These are phyloP conservation scores for Neocrepidodera transversa DNA, from an alignment of 2,888 invertebrate genomes.

Conservation along the genomic window DNA sequence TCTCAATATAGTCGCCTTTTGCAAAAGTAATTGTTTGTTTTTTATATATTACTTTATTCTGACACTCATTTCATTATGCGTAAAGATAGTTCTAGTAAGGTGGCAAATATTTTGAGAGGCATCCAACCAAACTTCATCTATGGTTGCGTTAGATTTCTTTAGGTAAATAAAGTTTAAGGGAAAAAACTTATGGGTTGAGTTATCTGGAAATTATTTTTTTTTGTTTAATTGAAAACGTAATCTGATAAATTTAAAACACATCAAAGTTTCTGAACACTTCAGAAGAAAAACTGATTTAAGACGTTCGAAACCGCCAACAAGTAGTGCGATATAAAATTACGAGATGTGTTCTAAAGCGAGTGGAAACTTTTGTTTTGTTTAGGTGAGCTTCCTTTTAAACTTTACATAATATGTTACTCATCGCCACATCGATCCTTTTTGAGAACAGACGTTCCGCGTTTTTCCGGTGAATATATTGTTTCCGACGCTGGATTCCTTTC, in stretches of 20 bases:
- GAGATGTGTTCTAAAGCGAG: constrained; percentile 18
- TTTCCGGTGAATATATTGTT: constrained; percentile 17
- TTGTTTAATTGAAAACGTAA: constrained; percentile 16
- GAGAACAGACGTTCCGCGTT: constrained; percentile 9
- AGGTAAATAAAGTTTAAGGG: too few species aligned
- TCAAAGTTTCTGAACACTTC: constrained; percentile 8
- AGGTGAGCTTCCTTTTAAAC: constrained; percentile 23
- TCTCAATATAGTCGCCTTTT: too few species aligned
- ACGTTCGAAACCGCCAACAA: constrained; percentile 17
- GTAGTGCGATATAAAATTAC: constrained; percentile 26
- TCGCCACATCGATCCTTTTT: constrained; percentile 27
- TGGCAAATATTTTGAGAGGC: too few species aligned
- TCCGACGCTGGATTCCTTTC: constrained; percentile 17
- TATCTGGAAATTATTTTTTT: not conserved
- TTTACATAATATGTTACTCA: constrained; percentile 29
- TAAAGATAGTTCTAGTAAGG: too few species aligned
- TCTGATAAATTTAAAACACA: constrained; percentile 19
- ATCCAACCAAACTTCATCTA: too few species aligned
- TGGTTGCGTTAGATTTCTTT: too few species aligned
- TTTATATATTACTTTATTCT: too few species aligned
- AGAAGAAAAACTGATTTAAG: constrained; percentile 14
- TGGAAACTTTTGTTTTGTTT: constrained; percentile 28
- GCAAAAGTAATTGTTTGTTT: too few species aligned
- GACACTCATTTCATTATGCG: too few species aligned
- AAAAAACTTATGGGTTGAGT: constrained; percentile 1